Base-by-base conservation (phyloP, 92 coral and sea anemone genomes). In the Parazoanthus darwini region DNA sequence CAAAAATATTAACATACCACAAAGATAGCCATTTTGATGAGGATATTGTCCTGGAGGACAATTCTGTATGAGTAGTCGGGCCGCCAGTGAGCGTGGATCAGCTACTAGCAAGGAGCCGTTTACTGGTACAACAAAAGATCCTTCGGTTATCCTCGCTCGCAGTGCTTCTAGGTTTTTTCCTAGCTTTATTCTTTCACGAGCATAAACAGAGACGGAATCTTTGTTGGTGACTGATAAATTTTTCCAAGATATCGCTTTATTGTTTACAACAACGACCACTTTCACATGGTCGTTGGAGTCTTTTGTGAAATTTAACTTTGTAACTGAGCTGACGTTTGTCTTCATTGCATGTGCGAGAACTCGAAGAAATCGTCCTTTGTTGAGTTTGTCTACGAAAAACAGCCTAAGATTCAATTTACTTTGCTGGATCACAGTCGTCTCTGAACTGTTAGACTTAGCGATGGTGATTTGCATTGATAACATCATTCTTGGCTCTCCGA, bases 401-500 rank as follows among this genome's bases (percentile, higher is more conserved):
- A 58, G 44, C 0, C 44, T 83, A 50, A 4, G 68, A 51, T 89
- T 56, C 35, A n/a, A 6, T 16, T 54, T 77, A 43, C 22, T 76
- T 78, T 36, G 36, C 78, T 74, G 78, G 39, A 2, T 29, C 20
- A 36, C 23, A 74, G 35, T 10, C 78, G 13, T 4, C 38, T 74
- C 10, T 23, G 79, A 39, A 76, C 2, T 76, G 79, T 43, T 76
- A 13, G 79, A 76, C 29, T 89, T 79, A 18, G 74, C 46, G 37
- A 50, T 44, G 33, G 93, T 82, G 75, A 93, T 58, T 76, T 91
- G 89, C 38, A 93, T 44, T 39, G 89, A 82, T 37, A 91, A 70
- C 26, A 82, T 54, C 14, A 93, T 43, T 48, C 92, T 76, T 81
- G 95, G 95, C 22, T 88, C 88, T 65, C 93, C 95, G 15, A 90